Evolutionary conservation across 2,888 invertebrate species (phyloP), one percentile per base, ranked within the genome.

Genomic region (Dryobotodes eremita): DNA sequence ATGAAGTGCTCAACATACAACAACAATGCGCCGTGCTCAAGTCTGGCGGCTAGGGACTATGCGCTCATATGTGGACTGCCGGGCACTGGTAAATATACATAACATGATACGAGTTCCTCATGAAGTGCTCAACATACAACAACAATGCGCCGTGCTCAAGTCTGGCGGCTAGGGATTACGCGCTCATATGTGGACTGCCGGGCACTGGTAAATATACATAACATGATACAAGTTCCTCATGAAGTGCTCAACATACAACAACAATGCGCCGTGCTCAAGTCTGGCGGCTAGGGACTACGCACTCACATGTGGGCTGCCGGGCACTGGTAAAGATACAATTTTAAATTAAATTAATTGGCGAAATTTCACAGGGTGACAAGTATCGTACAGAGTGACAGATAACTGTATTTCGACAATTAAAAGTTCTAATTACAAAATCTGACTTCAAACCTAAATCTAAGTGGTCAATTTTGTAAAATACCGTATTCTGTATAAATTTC

Each of bases 291-390:
- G 98, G 72, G 98, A 99, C 90, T 99, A 98, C 93, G 96, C 98
- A 53, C 96, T 99, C 36, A 98, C 99, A 65, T 98, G 98, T 93
- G 99, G 99, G 23, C 98, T 99, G 96, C 99, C 99, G 0, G 99
- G 99, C 73, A 99, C 99, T 75, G 99, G 99, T 98, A 92, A 59
- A 26, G 62, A 75, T 62, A n/a, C 31, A 36, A 36, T 2, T 23
- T 8, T 0, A 2, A 15, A 23, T 42, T 5, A 13, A 8, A 26
- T 42, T 20, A 31, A 15, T 11, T 42, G 1, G 17, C 17, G 11
- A 70, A 55, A 3, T 36, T 36, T 55, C 6, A 64, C 36, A 36
- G 31, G 31, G 31, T 36, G 31, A 36, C 31, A 36, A 36, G 31
- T 36, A 36, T 36, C 31, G 31, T 36, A 36, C 31, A 36, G 31